A percentile compares a stretch with the other conserved stretches of the same genome.
These are phyloP conservation scores for Trematomus bernacchii DNA, from an alignment of 2,797 vertebrate species.

Conservation along the genomic window DNA sequence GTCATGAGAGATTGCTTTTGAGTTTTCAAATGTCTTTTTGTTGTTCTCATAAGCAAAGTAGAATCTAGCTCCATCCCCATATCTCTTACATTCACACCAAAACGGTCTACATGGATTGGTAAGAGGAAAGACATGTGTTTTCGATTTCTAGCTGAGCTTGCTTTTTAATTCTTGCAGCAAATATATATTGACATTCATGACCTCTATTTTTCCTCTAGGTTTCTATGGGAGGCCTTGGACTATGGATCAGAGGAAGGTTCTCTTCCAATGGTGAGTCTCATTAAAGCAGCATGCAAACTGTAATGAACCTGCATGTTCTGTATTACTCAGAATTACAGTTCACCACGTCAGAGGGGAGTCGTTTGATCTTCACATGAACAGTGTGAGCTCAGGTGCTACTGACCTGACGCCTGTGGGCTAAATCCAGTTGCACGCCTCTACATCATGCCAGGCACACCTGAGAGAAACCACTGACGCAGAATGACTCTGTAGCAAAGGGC, in stretches of 20 bases:
- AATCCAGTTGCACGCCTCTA: constrained; percentile 33
- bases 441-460: constrained; percentile 34
- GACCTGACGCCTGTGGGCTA: constrained; percentile 44
- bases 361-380: constrained; percentile 1
- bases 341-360: constrained; percentile 7
- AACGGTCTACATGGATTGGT: no score
- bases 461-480: constrained; percentile 54
- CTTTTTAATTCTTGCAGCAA: not conserved
- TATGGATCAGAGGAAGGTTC: constrained; percentile 90
- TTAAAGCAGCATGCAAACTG: no score
- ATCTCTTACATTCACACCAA: no score
- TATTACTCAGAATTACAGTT: not conserved
- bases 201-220: constrained; percentile 71
- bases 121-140: no score
- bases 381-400: constrained; percentile 30
- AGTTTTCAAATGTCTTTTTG: no score
- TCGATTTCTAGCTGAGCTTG: no score
- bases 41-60: no score
- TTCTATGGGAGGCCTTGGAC: constrained; percentile 93
- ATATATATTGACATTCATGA: not conserved
- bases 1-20: no score
- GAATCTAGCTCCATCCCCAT: no score
- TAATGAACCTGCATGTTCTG: not conserved
- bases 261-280: constrained; percentile 89
- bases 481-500: constrained; percentile 42